Conservation (phyloP, 2,113 vertebrate species). For the Podarcis muralis region DNA sequence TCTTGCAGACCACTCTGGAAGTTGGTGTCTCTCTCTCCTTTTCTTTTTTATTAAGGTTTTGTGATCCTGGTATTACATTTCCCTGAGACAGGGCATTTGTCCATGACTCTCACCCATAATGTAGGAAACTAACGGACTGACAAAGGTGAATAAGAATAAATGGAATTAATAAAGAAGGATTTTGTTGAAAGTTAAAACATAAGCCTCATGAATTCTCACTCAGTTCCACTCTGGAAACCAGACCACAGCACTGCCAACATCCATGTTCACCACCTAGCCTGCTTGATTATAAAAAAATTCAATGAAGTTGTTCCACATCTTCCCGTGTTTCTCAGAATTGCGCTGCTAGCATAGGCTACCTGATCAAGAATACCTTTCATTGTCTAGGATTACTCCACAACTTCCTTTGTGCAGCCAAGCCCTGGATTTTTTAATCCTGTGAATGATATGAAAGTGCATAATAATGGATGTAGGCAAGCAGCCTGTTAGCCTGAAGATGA, state of each 20-base stretch:
- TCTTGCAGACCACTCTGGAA: not conserved
- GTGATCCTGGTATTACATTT: not conserved
- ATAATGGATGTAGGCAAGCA: not conserved
- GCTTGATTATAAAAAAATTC: not conserved
- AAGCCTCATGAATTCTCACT: not conserved
- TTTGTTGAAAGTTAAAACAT: not conserved
- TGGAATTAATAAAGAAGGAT: not conserved
- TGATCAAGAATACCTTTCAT: not conserved
- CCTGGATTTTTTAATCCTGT: not conserved
- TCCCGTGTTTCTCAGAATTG: not conserved
- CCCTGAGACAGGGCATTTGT: not conserved
- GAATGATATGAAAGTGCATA: not conserved
- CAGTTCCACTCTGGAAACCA: not conserved
- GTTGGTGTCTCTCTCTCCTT: not conserved
- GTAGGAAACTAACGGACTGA: not conserved
- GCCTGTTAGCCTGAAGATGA: not conserved
- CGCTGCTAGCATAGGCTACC: not conserved
- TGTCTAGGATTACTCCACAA: not conserved
- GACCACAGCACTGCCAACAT: not conserved
- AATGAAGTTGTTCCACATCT: not conserved
- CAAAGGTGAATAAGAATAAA: not conserved
- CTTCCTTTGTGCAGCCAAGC: not conserved
- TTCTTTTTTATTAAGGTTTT: not conserved
- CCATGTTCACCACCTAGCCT: not conserved
- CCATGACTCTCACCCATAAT: not conserved